These are phyloP conservation scores for Rhyacophila evoluta DNA, from an alignment of 2,888 invertebrate genomes.

Conservation along the genomic window DNA sequence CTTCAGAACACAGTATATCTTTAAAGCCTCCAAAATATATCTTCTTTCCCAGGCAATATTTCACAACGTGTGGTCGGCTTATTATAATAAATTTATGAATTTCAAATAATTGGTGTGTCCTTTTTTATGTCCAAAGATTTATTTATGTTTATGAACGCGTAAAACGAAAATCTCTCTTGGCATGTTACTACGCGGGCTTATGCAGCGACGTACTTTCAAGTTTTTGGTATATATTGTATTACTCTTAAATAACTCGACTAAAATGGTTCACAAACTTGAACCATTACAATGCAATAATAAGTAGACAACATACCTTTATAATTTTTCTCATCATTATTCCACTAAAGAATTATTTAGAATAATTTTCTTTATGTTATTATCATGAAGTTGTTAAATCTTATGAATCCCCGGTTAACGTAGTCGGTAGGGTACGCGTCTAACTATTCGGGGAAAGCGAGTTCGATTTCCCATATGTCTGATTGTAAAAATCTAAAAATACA, in stretches of 20 bases:
- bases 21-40: neutral
- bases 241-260: neutral
- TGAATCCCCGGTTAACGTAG: no score
- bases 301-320: no score
- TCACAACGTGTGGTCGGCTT: neutral
- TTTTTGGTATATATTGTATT: slow-evolving; percentile 6
- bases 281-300: neutral
- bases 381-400: no score
- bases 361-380: no score
- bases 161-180: neutral
- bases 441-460: no score
- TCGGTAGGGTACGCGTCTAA: no score
- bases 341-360: no score
- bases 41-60: neutral
- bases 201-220: neutral
- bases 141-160: slow-evolving; percentile 16
- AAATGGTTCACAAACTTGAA: neutral
- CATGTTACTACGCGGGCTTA: neutral
- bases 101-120: neutral
- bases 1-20: neutral
- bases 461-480: no score
- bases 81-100: slow-evolving; percentile 22
- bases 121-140: neutral
- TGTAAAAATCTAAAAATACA: no score
- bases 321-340: no score